Base-by-base conservation (phyloP, 2,888 invertebrate genomes). In the Mantis religiosa region DNA sequence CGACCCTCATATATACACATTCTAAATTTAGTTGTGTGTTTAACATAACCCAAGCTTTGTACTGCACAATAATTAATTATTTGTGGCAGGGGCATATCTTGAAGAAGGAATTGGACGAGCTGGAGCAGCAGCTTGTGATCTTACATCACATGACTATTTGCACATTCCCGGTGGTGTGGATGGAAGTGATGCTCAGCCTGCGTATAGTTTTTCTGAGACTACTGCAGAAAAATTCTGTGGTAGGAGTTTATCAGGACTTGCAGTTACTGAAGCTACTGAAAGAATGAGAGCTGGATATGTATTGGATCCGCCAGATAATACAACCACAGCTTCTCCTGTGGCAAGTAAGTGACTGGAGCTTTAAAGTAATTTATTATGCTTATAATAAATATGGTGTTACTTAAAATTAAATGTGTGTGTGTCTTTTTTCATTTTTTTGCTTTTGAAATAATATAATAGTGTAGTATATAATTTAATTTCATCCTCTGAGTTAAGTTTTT, bases 151-250 rank as follows among this genome's bases (percentile, higher is more conserved):
- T 93, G 0, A 93, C 93, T 87, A 91, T 94, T 83, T 93, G 93
- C 0, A 93, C 92, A 54, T 94, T 94, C 91, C 92, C 92, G 25
- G 89, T 94, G 92, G 94, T 15, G 54, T 87, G 20, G 89, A 87
- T 25, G 88, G 84, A 7, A 81, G 88, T 47, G 82, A 85, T 41
- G 88, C 41, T 6, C 85, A 86, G 6, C 83, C 84, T 41, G 88
- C 82, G 30, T 47, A 28, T 12, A 30, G n/a, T 30, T 34, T 47
- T 28, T 87, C 89, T n/a, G 47, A 84, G 27, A 28, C 87, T 14
- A 86, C 87, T 34, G 81, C 34, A 20, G 89, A 89, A 71, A 89
- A 89, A 54, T 89, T 89, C 71, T 89, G 89, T 71, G 89, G 89
- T 2, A 83, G 87, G 41, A 87, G 88, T 28, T 81, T 89, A 28